These are phyloP conservation scores for Oeneis ivallda DNA, from an alignment of 2,888 invertebrate genomes.

Conservation along the genomic window DNA sequence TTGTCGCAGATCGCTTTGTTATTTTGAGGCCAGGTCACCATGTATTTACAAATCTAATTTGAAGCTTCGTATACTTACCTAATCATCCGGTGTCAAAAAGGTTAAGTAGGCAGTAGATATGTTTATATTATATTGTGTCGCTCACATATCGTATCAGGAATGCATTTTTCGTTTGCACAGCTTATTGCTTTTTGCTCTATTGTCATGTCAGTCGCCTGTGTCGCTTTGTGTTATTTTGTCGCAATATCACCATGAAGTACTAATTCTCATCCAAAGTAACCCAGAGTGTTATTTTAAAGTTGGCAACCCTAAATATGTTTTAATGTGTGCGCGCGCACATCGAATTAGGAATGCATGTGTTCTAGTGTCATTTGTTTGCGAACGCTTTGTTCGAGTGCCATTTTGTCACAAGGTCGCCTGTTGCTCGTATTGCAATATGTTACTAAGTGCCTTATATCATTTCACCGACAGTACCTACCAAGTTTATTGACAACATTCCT, in stretches of 20 bases:
- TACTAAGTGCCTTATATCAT: conserved; percentile 28
- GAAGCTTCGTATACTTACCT: too few relatives aligned
- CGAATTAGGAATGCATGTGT: conserved; percentile 69
- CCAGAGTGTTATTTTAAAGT: background rate
- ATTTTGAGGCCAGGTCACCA: too few relatives aligned
- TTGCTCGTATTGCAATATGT: conserved; percentile 43
- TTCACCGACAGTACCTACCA: conserved; percentile 1
- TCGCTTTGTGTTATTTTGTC: conserved; percentile 60
- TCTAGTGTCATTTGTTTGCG: conserved; percentile 54
- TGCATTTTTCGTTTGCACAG: conserved; percentile 63
- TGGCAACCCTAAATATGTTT: conserved; percentile 30
- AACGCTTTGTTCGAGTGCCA: conserved; percentile 60
- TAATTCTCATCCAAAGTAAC: too few relatives aligned
- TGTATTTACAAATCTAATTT: too few relatives aligned
- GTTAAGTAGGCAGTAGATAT: conserved; percentile 14
- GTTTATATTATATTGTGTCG: conserved; percentile 43
- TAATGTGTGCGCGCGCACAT: conserved; percentile 49
- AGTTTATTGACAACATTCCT: conserved; percentile 8
- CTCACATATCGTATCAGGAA: conserved; percentile 68
- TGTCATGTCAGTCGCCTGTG: conserved; percentile 54
- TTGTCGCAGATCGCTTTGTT: too few relatives aligned
- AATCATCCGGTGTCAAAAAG: too few relatives aligned
- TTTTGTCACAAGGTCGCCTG: conserved; percentile 65
- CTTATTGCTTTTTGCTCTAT: conserved; percentile 33
- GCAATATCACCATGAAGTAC: conserved; percentile 56